phyloP scores from a whole-genome alignment of 2,797 vertebrate species.

The Manis javanica region DNA sequence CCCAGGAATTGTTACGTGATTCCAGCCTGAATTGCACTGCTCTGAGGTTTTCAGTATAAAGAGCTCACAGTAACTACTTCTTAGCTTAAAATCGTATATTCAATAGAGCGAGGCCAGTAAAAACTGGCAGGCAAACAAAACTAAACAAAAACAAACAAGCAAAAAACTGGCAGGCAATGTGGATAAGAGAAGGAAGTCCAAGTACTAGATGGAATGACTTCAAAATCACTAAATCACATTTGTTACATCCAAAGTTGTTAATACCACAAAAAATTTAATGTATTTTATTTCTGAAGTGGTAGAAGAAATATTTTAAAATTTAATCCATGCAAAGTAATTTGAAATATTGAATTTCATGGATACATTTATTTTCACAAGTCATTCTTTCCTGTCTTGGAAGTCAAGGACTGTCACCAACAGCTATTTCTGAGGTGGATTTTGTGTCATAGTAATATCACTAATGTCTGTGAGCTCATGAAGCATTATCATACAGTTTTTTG shows the following conservation, averaged over 20 bases:
- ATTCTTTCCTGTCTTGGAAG: not conserved
- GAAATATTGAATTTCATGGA: not conserved
- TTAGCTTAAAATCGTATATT: not conserved
- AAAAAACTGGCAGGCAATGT: not conserved
- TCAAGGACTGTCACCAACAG: not conserved
- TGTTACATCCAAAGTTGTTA: not conserved
- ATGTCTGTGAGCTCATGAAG: not conserved
- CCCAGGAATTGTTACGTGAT: not conserved
- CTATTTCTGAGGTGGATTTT: not conserved
- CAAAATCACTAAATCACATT: not conserved
- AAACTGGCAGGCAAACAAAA: not conserved
- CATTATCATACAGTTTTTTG: not conserved
- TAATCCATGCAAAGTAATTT: not conserved
- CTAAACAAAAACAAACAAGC: too few species aligned
- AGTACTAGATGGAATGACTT: accelerated
- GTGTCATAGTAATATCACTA: not conserved
- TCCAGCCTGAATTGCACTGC: not conserved
- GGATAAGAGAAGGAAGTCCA: not conserved
- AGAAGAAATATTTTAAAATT: not conserved
- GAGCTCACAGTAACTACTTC: not conserved
- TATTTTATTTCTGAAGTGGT: not conserved
- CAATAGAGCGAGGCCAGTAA: not conserved
- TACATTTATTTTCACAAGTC: not conserved
- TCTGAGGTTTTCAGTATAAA: not conserved
- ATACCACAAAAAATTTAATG: not conserved